Evolutionary conservation across 2,113 vertebrate genomes (phyloP).

Genomic region (Propithecus coquereli): DNA sequence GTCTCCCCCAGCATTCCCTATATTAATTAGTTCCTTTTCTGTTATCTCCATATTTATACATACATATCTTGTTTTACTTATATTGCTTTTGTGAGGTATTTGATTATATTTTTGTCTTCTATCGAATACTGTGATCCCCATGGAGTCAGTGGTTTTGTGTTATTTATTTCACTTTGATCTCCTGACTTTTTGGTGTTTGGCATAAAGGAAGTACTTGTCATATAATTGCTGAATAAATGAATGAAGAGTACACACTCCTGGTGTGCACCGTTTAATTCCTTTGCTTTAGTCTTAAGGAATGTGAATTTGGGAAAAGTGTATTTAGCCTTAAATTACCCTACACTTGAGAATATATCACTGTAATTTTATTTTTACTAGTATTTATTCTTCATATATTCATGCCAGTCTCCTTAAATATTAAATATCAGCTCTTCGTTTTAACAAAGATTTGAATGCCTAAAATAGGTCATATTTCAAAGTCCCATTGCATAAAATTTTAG

Average conservation of each 20-base stretch:
- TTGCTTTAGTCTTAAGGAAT: not conserved
- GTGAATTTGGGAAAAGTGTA: not conserved
- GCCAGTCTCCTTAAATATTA: not conserved
- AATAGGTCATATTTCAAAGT: not conserved
- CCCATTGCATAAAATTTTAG: not conserved
- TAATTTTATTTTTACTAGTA: not conserved
- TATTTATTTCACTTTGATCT: not conserved
- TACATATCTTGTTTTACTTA: not conserved
- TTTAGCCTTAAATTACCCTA: not conserved
- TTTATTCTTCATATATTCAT: not conserved
- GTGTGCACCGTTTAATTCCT: not conserved
- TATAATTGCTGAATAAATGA: not conserved
- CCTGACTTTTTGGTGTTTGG: not conserved
- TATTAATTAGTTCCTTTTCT: not conserved
- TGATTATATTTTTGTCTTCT: not conserved
- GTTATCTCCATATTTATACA: not conserved
- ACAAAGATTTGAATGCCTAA: not conserved
- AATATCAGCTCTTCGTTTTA: not conserved
- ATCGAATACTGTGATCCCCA: not conserved
- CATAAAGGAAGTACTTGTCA: not conserved
- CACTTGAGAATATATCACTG: not conserved
- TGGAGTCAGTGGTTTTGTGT: not conserved
- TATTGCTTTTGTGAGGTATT: not conserved
- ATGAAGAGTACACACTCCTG: not conserved
- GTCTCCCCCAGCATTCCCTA: not conserved